Evolutionary conservation across 1,140 invertebrate species (phyloP), one percentile per base, ranked within the genome.

Genomic region (Aplysia californica): DNA sequence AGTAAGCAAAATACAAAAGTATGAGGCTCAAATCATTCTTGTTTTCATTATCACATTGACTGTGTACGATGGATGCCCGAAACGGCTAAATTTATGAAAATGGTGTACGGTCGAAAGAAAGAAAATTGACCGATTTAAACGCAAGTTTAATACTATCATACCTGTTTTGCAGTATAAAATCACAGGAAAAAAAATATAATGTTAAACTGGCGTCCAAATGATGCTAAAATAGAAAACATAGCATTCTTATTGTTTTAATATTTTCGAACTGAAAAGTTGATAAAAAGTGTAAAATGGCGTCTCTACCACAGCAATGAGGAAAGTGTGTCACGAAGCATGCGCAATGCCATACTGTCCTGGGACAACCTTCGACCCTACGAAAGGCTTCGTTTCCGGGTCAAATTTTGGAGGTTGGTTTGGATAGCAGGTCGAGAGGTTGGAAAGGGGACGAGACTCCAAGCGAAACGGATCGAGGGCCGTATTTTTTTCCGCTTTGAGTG

Each of bases 311-410:
- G 29, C 58, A 4, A 71, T 6, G 61, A 15, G 10, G 50, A 39
- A 61, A 59, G 36, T 73, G 61, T 73, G 70, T 73, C 70, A 73
- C 56, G n/a, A 61, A 38, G 31, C 70, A 73, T 73, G 70, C 70
- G 70, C 70, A 73, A 20, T 56, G 3, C 33, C 26, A 56, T 55
- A 61, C 39, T 59, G 70, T 73, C 56, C 70, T 73, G 2, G 31
- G 10, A 26, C 41, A 38, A 73, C 56, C 55, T 56, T 39, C 31
- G 70, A 61, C 58, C 58, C 61, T 61, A 38, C 26, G 38, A 31
- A 23, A 55, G 31, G 31, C 2, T 38, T 61, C 31, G 31, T 36
- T 73, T 73, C 70, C 70, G 70, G 70, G 55, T 59, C 56, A 73
- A n/a, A 61, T 55, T 70, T 70, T 50, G 67, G 67, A 50, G 67